Base-by-base conservation (phyloP, 2,797 vertebrate genomes). In the Lutjanus campechanus region DNA sequence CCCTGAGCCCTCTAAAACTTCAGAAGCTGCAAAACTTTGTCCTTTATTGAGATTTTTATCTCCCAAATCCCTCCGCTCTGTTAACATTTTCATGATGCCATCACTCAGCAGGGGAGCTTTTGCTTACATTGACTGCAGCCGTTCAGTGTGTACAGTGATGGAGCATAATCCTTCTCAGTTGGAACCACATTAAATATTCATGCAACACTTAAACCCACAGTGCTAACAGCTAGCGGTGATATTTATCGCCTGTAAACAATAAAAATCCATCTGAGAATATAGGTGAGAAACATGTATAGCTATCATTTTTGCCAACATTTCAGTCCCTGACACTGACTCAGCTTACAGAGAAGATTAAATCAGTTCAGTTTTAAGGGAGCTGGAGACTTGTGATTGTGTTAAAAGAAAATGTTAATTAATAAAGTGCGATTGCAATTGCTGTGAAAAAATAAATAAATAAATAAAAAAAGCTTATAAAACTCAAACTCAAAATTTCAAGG, bases 241-340 rank as follows among this genome's bases (percentile, higher is more conserved):
- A 41, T 71, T 59, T 13, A 49, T 22, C 51, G 16, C 47, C 40
- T 70, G 44, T 53, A 19, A 72, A 61, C 51, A 4, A 25, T 53
- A 6, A 43, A 47, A 16, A 5, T 11, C 2, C 0, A 22, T 19
- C 16, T 55, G 3, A 44, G 44, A 64, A 13, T 20, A 17, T 8
- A 19, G 25, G 25, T 73, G 67, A 60, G 64, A 59, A 64, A 41
- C 0, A 11, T 19, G 50, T 46, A 9, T 4, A 10, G 13, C 44
- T 11, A 2, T 62, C 4, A 36, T 36, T 36, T 36, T 41, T 25
- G 62, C 49, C 15, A 13, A 8, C 0, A 41, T 11, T 19, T 53
- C 4, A 1, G 58, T 36, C 12, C 11, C 41, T n/a, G 9, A 54
- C 74, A 1, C 16, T 11, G 65, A 71, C 63, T 62, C 67, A 12